phyloP scores from a whole-genome alignment of 2,888 invertebrate species.

The Hipparchia semele region DNA sequence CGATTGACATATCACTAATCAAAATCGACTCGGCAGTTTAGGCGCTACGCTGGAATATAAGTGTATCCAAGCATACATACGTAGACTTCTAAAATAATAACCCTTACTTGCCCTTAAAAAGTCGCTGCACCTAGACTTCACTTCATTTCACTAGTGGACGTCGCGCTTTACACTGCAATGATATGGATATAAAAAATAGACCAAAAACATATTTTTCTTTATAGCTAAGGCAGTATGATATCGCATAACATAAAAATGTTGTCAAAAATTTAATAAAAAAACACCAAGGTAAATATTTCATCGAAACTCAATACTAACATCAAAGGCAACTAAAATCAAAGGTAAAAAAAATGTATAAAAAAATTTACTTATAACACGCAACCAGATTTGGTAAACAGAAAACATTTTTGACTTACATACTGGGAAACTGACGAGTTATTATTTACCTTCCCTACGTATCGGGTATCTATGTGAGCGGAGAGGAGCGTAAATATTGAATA shows the following conservation, averaged over 20 bases:
- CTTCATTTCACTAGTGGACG: no score
- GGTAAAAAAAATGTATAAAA: slow-evolving; percentile 31
- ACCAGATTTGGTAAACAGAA: slow-evolving; percentile 32
- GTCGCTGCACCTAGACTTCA: no score
- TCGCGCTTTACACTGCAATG: no score
- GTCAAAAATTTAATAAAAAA: slow-evolving; percentile 9
- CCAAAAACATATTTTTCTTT: no score
- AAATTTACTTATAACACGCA: slow-evolving; percentile 26
- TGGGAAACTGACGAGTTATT: slow-evolving; percentile 32
- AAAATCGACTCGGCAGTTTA: no score
- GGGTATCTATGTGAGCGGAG: slow-evolving; percentile 30
- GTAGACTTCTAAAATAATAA: no score
- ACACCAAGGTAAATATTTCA: slow-evolving; percentile 1
- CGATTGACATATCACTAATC: no score
- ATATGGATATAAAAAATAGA: no score
- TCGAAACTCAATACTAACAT: slow-evolving; percentile 25
- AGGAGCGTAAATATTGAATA: slow-evolving; percentile 31
- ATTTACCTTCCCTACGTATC: slow-evolving; percentile 34
- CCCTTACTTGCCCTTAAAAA: no score
- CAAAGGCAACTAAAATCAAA: slow-evolving; percentile 27
- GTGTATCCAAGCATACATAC: no score
- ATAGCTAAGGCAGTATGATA: background rate
- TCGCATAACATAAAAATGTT: slow-evolving; percentile 2
- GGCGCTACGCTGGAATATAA: no score
- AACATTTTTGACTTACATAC: slow-evolving; percentile 31